phyloP scores from a whole-genome alignment of 64 coral and sea anemone species.

The Anthopleura sola region DNA sequence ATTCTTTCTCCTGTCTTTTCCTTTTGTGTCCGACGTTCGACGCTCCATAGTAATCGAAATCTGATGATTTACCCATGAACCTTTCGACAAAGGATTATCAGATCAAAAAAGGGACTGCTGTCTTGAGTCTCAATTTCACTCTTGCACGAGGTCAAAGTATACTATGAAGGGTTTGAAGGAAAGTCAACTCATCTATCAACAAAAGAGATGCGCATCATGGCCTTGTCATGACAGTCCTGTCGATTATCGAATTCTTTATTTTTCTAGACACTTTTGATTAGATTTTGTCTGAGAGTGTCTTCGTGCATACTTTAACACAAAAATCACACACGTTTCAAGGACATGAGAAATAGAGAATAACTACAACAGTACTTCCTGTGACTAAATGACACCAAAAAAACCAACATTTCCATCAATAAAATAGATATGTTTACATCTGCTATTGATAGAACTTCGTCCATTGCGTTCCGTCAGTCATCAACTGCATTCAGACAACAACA shows the following conservation, averaged over 20 bases:
- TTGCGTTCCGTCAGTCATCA: background rate
- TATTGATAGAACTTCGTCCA: background rate
- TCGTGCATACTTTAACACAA: background rate
- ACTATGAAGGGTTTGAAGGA: background rate
- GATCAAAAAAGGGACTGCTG: background rate
- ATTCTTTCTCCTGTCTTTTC: background rate
- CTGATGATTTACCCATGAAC: background rate
- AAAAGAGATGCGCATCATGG: background rate
- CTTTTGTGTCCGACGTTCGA: background rate
- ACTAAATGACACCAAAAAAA: background rate
- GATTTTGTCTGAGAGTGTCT: background rate
- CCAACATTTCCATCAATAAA: background rate
- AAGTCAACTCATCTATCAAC: background rate
- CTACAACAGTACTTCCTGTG: background rate
- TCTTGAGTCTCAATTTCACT: background rate
- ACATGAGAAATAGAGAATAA: background rate
- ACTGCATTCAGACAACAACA: slow-evolving; percentile 2
- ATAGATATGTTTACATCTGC: background rate
- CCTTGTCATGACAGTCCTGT: background rate
- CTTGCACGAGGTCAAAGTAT: background rate
- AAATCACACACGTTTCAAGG: background rate
- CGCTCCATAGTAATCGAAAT: background rate
- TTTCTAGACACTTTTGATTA: slow-evolving; percentile 15
- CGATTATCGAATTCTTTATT: background rate
- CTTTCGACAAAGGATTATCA: slow-evolving; percentile 4